Base-by-base conservation (phyloP, 1,140 invertebrate genomes). In the Drosophila orena region DNA sequence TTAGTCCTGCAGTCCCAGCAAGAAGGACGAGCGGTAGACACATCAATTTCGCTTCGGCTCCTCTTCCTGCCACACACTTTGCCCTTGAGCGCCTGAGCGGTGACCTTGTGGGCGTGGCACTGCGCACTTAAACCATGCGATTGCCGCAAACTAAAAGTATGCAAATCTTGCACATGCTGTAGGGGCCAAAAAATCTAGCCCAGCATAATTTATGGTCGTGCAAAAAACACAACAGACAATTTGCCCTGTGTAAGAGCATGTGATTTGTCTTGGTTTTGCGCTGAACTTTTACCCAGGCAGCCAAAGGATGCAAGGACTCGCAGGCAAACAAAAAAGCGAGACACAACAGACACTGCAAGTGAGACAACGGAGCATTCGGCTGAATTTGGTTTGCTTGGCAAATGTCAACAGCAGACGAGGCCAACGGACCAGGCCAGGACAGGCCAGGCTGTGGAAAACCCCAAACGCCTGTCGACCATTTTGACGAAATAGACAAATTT, bases 401-500 rank as follows among this genome's bases (percentile, higher is more conserved):
- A 84, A 90, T 90, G 84, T 89, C 84, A 89, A 89, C 84, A 80
- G 47, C 84, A 88, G 80, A 79, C 79, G 84, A 88, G 65, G 70
- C 74, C 47, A 76, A 27, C 24, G 30, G 42, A 59, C 61, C n/a
- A n/a, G n/a, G n/a, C n/a, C n/a, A n/a, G n/a, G n/a, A n/a, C n/a
- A n/a, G 10, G 8, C 47, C 47, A 34, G 47, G 47, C 47, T 20
- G 27, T 30, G 30, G 30, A 30, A 62, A 66, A 70, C 68, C 68
- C 73, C 70, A 86, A 86, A 86, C 81, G 85, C 77, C 80, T 84
- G 85, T 84, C 85, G 84, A 62, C 66, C 73, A 74, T 90, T 89
- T 89, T 89, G 84, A 89, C 77, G 84, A 89, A 89, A 89, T 89
- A 89, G 84, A 89, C 85, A 89, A 89, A 89, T 89, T 89, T 89